Evolutionary conservation across 2,113 vertebrate species (phyloP).

Genomic region (Aviceda subcristata): DNA sequence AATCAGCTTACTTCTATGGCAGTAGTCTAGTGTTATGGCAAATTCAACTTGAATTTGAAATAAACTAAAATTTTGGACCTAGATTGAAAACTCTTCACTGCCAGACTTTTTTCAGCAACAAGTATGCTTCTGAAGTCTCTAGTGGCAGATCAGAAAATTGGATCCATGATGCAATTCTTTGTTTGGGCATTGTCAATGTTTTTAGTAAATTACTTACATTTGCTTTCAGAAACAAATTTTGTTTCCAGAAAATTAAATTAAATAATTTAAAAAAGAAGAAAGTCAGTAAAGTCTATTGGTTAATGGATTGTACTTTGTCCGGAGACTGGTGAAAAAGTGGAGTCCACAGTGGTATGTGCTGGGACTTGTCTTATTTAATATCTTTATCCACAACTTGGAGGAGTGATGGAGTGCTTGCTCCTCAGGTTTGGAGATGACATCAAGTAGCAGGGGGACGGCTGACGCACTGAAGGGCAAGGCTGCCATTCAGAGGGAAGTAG

Average conservation of each 20-base stretch:
- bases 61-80: background rate
- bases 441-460: background rate
- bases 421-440: background rate
- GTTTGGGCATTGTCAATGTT: background rate
- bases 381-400: background rate
- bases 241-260: background rate
- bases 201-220: background rate
- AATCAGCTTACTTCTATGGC: background rate
- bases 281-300: background rate
- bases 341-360: background rate
- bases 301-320: background rate
- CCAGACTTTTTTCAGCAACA: background rate
- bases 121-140: background rate
- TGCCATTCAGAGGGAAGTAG: background rate
- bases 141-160: background rate
- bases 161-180: background rate
- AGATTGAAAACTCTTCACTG: background rate
- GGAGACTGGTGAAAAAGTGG: background rate
- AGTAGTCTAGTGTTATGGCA: background rate
- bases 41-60: background rate
- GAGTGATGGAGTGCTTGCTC: background rate
- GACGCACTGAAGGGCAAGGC: background rate
- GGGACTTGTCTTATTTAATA: background rate
- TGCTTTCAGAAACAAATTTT: background rate
- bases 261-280: fast-evolving